A percentile compares a stretch with the other conserved stretches of the same genome.
These are phyloP conservation scores for Agrilus cyanescens DNA, from an alignment of 2,888 invertebrate genomes.

Conservation along the genomic window DNA sequence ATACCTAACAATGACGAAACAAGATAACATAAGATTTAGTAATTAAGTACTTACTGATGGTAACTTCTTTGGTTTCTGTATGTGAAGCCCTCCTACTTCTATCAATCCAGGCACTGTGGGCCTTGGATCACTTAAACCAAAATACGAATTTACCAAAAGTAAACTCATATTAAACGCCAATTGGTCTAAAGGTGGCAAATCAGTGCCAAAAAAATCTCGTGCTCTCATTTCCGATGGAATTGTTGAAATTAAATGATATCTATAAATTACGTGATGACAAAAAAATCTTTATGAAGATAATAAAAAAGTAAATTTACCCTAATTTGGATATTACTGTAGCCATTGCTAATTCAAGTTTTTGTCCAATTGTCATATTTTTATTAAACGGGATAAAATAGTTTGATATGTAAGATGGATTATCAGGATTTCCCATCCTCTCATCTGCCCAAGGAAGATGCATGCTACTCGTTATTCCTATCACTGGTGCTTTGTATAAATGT, in stretches of 20 bases:
- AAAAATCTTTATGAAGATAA: neutral
- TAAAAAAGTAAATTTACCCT: slow-evolving; percentile 10
- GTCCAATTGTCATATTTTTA: slow-evolving; percentile 38
- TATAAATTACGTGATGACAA: slow-evolving; percentile 1
- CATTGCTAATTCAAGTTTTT: slow-evolving; percentile 38
- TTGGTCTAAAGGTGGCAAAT: slow-evolving; percentile 26
- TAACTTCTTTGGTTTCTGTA: slow-evolving; percentile 23
- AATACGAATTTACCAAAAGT: slow-evolving; percentile 35
- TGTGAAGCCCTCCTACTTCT: slow-evolving; percentile 39
- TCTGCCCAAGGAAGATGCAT: slow-evolving; percentile 45
- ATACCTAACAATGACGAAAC: slow-evolving; percentile 1
- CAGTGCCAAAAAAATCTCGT: slow-evolving; percentile 37
- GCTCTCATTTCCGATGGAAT: slow-evolving; percentile 32
- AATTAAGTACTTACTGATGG: slow-evolving; percentile 7
- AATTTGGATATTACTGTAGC: slow-evolving; percentile 18
- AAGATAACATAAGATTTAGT: neutral
- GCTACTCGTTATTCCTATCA: slow-evolving; percentile 44
- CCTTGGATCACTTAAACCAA: slow-evolving; percentile 31
- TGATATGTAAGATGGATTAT: slow-evolving; percentile 49
- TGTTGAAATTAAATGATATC: slow-evolving; percentile 15
- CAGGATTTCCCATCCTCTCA: slow-evolving; percentile 42
- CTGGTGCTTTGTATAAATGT: slow-evolving; percentile 42
- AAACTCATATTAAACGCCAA: slow-evolving; percentile 32
- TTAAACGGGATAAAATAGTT: slow-evolving; percentile 41
- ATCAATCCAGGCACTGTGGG: slow-evolving; percentile 33